Evolutionary conservation across 1,140 invertebrate species (phyloP).

Genomic region (Nebria ingens): DNA sequence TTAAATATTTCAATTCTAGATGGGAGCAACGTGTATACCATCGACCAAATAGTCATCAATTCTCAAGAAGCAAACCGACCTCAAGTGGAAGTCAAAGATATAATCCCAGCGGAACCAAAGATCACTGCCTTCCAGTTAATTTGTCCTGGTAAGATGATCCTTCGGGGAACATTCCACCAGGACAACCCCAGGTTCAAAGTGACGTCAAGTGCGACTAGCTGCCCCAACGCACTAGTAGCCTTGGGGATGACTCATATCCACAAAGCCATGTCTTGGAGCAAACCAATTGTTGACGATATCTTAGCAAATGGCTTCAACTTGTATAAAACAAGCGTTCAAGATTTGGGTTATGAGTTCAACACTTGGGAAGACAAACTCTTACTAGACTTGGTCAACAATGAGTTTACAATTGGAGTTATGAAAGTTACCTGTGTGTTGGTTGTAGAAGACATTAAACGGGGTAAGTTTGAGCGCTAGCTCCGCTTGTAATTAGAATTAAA

Average conservation of each 20-base stretch:
- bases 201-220: slow-evolving; percentile 32
- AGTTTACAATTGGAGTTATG: slow-evolving; percentile 35
- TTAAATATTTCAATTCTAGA: neutral
- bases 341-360: slow-evolving; percentile 38
- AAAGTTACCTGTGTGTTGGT: slow-evolving; percentile 35
- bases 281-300: slow-evolving; percentile 39
- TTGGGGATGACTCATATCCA: slow-evolving; percentile 38
- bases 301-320: slow-evolving; percentile 22
- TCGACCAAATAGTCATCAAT: slow-evolving; percentile 27
- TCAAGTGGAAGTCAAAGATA: slow-evolving; percentile 34
- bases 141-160: slow-evolving; percentile 26
- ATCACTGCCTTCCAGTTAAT: slow-evolving; percentile 32
- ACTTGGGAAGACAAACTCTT: slow-evolving; percentile 39
- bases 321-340: slow-evolving; percentile 21
- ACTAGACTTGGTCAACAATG: slow-evolving; percentile 27
- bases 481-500: too few relatives aligned
- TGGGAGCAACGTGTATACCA: neutral
- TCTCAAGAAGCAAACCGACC: slow-evolving; percentile 35
- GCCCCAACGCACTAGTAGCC: slow-evolving; percentile 35
- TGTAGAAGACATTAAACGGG: slow-evolving; percentile 30
- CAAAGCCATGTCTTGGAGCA: slow-evolving; percentile 38
- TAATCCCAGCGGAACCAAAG: slow-evolving; percentile 30
- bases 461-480: too few relatives aligned
- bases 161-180: slow-evolving; percentile 32
- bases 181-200: slow-evolving; percentile 34